phyloP scores from a whole-genome alignment of 2,797 vertebrate genomes.

The Odontamblyopus lacepedii region DNA sequence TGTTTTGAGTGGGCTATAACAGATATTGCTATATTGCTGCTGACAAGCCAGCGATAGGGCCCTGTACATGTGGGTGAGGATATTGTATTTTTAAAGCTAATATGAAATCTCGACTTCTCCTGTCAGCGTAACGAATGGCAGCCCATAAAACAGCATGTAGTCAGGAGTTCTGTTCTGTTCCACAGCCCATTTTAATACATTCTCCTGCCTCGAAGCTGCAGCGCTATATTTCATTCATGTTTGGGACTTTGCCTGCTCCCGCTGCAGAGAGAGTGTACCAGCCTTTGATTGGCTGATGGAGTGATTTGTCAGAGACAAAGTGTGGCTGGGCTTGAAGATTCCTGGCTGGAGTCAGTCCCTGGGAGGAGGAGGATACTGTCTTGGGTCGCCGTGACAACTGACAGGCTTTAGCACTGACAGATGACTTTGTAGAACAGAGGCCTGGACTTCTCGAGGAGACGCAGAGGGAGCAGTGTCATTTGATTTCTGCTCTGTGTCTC shows the following conservation, averaged over 20 bases:
- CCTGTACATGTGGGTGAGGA: conserved; percentile 13
- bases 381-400: conserved; percentile 55
- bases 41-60: conserved; percentile 1
- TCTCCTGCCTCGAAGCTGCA: neutral
- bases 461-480: conserved; percentile 22
- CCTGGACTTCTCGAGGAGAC: neutral
- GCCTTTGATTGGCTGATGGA: conserved; percentile 49
- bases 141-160: conserved; percentile 18
- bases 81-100: conserved; percentile 19
- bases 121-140: conserved; percentile 13
- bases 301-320: conserved; percentile 58
- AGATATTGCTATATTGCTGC: conserved; percentile 7
- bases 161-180: conserved; percentile 7
- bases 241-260: conserved; percentile 1
- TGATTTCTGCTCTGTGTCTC: conserved; percentile 33
- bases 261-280: neutral
- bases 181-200: neutral
- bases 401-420: conserved; percentile 66
- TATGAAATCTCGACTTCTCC: conserved; percentile 11
- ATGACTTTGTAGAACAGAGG: conserved; percentile 53
- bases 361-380: conserved; percentile 35
- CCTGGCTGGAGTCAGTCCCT: conserved; percentile 47
- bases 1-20: conserved; percentile 10
- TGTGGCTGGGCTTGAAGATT: conserved; percentile 63
- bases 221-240: conserved; percentile 7